Evolutionary conservation across 2,113 vertebrate species (phyloP).

Genomic region (Ranitomeya variabilis): DNA sequence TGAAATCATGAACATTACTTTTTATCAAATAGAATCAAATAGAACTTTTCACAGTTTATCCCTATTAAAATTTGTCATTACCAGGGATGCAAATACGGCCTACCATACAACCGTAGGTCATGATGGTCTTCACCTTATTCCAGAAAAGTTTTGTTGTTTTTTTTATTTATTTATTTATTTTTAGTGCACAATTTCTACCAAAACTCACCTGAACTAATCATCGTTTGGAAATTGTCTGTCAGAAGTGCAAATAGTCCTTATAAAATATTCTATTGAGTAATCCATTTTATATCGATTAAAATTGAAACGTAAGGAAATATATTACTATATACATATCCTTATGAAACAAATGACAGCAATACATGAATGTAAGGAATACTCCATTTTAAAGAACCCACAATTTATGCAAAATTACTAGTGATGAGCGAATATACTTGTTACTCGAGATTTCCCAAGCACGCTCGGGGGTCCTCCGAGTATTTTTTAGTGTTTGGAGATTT

Average conservation of each 20-base stretch:
- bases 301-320: neutral
- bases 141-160: neutral
- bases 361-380: neutral
- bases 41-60: neutral
- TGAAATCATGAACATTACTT: neutral
- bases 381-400: neutral
- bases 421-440: no score
- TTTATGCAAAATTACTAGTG: neutral
- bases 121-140: neutral
- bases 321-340: neutral
- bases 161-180: no score
- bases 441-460: no score
- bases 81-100: neutral
- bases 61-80: neutral
- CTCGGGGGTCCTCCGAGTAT: no score
- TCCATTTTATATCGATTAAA: neutral
- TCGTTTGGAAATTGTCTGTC: no score
- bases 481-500: no score
- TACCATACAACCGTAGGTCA: neutral
- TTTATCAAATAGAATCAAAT: neutral
- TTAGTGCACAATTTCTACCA: neutral
- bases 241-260: neutral
- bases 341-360: neutral
- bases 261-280: neutral
- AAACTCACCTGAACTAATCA: neutral